Percentiles rank a stretch among this genome's conserved stretches.
These are phyloP conservation scores for Cheilinus undulatus DNA, from an alignment of 2,113 vertebrate genomes.

Conservation along the genomic window DNA sequence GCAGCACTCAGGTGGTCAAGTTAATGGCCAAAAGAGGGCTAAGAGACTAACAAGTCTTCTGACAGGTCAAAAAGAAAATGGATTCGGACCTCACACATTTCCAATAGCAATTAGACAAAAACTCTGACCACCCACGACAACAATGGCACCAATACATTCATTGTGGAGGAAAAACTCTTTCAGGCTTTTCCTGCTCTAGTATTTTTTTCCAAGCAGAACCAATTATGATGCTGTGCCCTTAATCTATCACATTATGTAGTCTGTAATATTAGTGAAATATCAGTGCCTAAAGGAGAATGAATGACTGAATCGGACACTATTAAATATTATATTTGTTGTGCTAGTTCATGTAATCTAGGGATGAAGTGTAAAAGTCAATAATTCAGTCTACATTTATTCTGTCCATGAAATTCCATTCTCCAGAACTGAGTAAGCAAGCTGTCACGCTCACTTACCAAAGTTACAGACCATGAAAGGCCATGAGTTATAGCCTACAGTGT, in stretches of 20 bases:
- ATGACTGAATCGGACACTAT: conserved; percentile 55
- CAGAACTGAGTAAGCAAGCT: conserved; percentile 20
- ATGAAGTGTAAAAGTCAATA: conserved; percentile 59
- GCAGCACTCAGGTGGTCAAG: conserved; percentile 16
- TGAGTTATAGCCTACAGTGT: conserved; percentile 25
- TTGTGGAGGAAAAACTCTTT: conserved; percentile 13
- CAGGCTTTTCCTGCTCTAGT: conserved; percentile 22
- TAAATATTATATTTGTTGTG: conserved; percentile 66
- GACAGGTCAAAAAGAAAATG: conserved; percentile 29
- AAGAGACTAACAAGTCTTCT: background rate
- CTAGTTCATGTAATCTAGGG: conserved; percentile 56
- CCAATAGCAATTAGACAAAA: conserved; percentile 5
- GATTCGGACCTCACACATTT: conserved; percentile 19
- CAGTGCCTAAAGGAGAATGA: conserved; percentile 43
- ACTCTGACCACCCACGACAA: background rate
- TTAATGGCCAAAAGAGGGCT: conserved; percentile 33
- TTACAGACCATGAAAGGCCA: conserved; percentile 37
- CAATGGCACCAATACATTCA: background rate
- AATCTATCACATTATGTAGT: conserved; percentile 42
- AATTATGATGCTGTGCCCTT: conserved; percentile 14
- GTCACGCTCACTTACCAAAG: conserved; percentile 21
- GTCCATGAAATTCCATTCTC: conserved; percentile 47
- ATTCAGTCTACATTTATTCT: conserved; percentile 60
- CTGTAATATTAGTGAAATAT: conserved; percentile 41
- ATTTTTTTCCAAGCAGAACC: conserved; percentile 32